These are phyloP conservation scores for Lordiphosa andalusiaca DNA, from an alignment of 2,888 invertebrate genomes.

Conservation along the genomic window DNA sequence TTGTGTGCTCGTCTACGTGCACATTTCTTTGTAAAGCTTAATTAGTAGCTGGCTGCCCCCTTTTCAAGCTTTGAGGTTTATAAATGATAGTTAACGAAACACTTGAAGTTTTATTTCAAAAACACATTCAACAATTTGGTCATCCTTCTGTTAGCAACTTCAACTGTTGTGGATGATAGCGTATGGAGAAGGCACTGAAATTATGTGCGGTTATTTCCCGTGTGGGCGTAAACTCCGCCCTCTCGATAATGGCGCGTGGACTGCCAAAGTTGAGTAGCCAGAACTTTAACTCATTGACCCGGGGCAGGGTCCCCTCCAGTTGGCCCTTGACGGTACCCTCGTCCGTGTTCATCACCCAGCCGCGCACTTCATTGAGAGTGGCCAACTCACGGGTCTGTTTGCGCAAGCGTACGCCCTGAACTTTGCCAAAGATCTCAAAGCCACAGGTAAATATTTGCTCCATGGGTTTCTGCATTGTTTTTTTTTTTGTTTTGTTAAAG, in stretches of 20 bases:
- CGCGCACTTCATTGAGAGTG: slow-evolving; percentile 81
- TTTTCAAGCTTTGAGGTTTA: slow-evolving; percentile 37
- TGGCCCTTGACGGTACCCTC: slow-evolving; percentile 83
- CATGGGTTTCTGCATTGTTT: slow-evolving; percentile 22
- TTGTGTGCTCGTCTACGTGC: slow-evolving; percentile 12
- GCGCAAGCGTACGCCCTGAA: slow-evolving; percentile 64
- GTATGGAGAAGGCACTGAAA: slow-evolving; percentile 81
- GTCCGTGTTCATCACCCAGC: slow-evolving; percentile 85
- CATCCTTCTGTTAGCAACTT: background rate
- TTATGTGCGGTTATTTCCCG: slow-evolving; percentile 82
- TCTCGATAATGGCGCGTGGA: slow-evolving; percentile 86
- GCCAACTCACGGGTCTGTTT: slow-evolving; percentile 83
- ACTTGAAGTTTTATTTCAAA: slow-evolving; percentile 1
- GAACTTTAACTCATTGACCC: slow-evolving; percentile 82
- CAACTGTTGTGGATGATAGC: slow-evolving; percentile 23
- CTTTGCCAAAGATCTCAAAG: slow-evolving; percentile 67
- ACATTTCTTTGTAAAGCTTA: slow-evolving; percentile 50
- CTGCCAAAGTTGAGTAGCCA: slow-evolving; percentile 85
- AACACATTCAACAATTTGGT: slow-evolving; percentile 3
- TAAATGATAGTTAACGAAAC: slow-evolving; percentile 37
- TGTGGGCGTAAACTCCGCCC: slow-evolving; percentile 85
- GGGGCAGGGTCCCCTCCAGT: slow-evolving; percentile 82
- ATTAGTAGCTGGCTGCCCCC: slow-evolving; percentile 55
- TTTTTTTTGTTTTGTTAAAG: background rate
- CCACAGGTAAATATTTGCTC: slow-evolving; percentile 61